A percentile compares a stretch with the other conserved stretches of the same genome.
phyloP scores from a whole-genome alignment of 2,888 invertebrate genomes.

The Axea sp. region DNA sequence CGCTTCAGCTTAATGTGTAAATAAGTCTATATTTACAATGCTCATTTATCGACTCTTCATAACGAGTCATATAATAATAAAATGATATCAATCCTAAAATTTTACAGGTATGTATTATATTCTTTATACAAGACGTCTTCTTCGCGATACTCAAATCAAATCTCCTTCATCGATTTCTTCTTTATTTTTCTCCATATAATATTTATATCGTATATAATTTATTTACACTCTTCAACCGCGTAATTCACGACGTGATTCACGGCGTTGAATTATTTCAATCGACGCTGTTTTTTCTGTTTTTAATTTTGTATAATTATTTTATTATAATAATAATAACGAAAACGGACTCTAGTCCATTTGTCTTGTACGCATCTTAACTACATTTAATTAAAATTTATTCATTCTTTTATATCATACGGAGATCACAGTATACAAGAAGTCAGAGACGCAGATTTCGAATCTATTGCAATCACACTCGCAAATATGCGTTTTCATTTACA shows the following conservation, averaged over 20 bases:
- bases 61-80: conserved; percentile 77
- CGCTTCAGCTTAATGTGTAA: conserved; percentile 70
- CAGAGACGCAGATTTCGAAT: conserved; percentile 77
- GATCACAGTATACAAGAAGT: conserved; percentile 80
- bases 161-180: conserved; percentile 30
- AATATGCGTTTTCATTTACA: conserved; percentile 40
- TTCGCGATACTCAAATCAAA: conserved; percentile 38
- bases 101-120: conserved; percentile 74
- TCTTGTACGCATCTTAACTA: conserved; percentile 62
- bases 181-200: conserved; percentile 30
- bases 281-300: conserved; percentile 12
- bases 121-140: conserved; percentile 68
- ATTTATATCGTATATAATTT: conserved; percentile 70
- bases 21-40: conserved; percentile 79
- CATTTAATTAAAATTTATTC: conserved; percentile 69
- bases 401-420: conserved; percentile 75
- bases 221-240: conserved; percentile 70
- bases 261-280: conserved; percentile 37
- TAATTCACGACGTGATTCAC: conserved; percentile 39
- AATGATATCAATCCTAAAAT: conserved; percentile 76
- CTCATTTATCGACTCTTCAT: conserved; percentile 73
- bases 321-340: conserved; percentile 50
- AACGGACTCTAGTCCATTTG: conserved; percentile 48
- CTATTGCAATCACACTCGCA: conserved; percentile 69
- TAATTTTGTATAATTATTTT: conserved; percentile 33